phyloP scores from a whole-genome alignment of 2,113 vertebrate species.

The Mola mola region DNA sequence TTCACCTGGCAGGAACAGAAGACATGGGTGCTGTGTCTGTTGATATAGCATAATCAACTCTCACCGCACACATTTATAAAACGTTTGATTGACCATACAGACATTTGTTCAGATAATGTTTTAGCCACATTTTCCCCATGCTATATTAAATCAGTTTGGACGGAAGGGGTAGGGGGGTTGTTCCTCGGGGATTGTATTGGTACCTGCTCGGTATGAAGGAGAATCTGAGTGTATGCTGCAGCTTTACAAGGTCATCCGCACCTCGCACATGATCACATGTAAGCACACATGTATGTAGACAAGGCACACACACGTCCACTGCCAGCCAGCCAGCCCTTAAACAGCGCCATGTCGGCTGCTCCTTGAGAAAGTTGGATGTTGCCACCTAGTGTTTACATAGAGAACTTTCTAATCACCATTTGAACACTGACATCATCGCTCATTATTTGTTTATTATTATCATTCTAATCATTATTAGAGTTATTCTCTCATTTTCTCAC shows the following conservation, averaged over 20 bases:
- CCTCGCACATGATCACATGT: constrained; percentile 55
- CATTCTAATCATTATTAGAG: neutral
- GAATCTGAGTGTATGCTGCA: constrained; percentile 52
- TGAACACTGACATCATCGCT: constrained; percentile 34
- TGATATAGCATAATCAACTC: constrained; percentile 15
- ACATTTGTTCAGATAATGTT: constrained; percentile 21
- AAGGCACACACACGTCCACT: constrained; percentile 28
- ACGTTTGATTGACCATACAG: constrained; percentile 22
- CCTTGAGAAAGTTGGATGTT: constrained; percentile 47
- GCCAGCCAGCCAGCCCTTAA: constrained; percentile 65
- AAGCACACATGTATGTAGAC: constrained; percentile 61
- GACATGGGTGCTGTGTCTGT: constrained; percentile 12
- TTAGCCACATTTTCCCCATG: neutral
- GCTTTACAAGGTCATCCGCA: constrained; percentile 68
- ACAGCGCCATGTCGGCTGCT: constrained; percentile 59
- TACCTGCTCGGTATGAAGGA: constrained; percentile 27
- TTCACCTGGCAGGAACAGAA: constrained; percentile 39
- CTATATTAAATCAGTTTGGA: constrained; percentile 23
- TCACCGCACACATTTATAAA: constrained; percentile 16
- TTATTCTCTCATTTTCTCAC: neutral
- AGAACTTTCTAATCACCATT: constrained; percentile 19
- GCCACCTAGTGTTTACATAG: constrained; percentile 68
- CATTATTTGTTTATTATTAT: neutral
- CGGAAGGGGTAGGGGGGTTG: constrained; percentile 7
- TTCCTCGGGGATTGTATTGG: constrained; percentile 22